These are phyloP conservation scores for Geotrupes spiniger DNA, from an alignment of 2,888 invertebrate species.

Conservation along the genomic window DNA sequence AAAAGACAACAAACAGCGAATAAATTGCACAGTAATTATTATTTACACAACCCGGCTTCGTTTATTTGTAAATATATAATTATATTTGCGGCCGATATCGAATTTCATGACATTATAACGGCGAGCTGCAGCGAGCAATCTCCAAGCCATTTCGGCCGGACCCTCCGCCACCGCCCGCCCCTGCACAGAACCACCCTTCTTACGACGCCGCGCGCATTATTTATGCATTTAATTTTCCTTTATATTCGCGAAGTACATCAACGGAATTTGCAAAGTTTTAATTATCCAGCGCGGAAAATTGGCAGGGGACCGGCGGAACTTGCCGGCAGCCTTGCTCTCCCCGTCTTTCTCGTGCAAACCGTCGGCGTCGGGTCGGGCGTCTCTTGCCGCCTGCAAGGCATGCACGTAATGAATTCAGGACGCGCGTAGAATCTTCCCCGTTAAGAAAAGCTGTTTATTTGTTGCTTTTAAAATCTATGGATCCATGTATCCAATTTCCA, in stretches of 20 bases:
- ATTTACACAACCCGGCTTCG: constrained; percentile 4
- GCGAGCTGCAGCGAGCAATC: background rate
- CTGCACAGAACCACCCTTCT: constrained; percentile 1
- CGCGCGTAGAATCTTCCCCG: too few relatives aligned
- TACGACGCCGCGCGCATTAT: constrained; percentile 30
- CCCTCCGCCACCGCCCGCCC: background rate
- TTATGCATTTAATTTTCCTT: constrained; percentile 46
- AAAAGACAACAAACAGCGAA: constrained; percentile 7
- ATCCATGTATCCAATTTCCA: too few relatives aligned
- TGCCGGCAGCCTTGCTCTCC: background rate
- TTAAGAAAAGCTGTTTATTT: too few relatives aligned
- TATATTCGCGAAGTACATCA: constrained; percentile 35
- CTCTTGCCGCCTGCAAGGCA: too few relatives aligned
- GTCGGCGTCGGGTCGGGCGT: too few relatives aligned
- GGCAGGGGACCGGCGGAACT: constrained; percentile 4
- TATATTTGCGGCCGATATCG: constrained; percentile 6
- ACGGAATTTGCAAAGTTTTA: constrained; percentile 37
- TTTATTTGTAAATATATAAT: constrained; percentile 10
- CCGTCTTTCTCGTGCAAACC: too few relatives aligned
- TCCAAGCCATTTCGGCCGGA: background rate
- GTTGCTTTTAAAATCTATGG: too few relatives aligned
- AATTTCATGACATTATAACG: constrained; percentile 1
- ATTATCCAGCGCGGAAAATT: constrained; percentile 23
- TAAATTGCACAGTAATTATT: constrained; percentile 10
- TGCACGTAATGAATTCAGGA: too few relatives aligned